These are phyloP conservation scores for Odontesthes bonariensis DNA, from an alignment of 2,113 vertebrate genomes.

Conservation along the genomic window DNA sequence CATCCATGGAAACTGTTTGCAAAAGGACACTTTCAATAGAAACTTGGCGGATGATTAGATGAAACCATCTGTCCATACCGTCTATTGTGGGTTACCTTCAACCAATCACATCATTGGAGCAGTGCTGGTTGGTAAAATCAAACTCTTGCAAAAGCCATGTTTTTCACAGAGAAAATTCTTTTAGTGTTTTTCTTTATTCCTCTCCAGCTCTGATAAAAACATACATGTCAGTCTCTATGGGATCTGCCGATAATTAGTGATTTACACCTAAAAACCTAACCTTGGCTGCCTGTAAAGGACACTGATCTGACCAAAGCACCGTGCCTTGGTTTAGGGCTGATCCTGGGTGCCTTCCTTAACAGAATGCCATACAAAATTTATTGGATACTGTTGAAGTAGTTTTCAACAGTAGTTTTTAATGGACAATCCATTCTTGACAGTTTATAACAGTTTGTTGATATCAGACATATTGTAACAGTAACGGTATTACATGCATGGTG, in stretches of 20 bases:
- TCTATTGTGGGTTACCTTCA: slow-evolving; percentile 5
- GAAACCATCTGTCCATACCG: not conserved
- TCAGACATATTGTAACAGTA: no score
- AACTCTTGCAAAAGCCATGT: not conserved
- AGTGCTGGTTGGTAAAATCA: not conserved
- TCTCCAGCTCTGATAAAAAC: not conserved
- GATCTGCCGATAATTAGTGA: not conserved
- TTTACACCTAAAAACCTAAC: not conserved
- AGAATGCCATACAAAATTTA: not conserved
- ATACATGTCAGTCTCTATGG: not conserved
- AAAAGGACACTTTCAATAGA: not conserved
- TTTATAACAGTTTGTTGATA: no score
- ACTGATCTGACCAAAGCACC: not conserved
- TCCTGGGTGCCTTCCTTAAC: not conserved
- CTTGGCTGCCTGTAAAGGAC: not conserved
- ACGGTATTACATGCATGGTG: no score
- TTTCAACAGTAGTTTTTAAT: no score
- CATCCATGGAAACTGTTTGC: not conserved
- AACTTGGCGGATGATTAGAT: not conserved
- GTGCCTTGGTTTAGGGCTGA: no score
- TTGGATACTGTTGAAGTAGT: not conserved
- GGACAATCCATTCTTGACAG: not conserved
- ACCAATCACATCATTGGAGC: not conserved
- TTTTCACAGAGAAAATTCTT: not conserved
- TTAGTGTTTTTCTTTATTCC: not conserved